Evolutionary conservation across 2,888 invertebrate genomes (phyloP).

Genomic region (Geotrupes spiniger): DNA sequence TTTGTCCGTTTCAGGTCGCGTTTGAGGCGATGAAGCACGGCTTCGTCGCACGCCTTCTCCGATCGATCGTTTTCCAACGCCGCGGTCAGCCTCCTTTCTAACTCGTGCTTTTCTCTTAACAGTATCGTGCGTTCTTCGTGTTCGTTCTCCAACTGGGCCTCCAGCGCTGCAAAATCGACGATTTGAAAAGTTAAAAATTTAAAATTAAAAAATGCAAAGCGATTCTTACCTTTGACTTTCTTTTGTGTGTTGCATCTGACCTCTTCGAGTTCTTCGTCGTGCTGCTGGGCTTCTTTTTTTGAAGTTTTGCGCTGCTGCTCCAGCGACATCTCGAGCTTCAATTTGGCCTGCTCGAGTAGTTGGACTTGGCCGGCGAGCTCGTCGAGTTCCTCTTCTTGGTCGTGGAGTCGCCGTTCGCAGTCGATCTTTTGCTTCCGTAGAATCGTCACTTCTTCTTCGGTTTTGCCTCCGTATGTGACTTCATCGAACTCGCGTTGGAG

Average conservation of each 20-base stretch:
- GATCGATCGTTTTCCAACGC: constrained; percentile 74
- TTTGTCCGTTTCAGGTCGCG: constrained; percentile 87
- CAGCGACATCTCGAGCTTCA: constrained; percentile 88
- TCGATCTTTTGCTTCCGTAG: constrained; percentile 83
- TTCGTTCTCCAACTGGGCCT: constrained; percentile 89
- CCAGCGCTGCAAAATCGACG: constrained; percentile 73
- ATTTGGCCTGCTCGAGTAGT: constrained; percentile 87
- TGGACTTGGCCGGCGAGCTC: constrained; percentile 81
- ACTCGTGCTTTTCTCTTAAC: constrained; percentile 84
- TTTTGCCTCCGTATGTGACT: constrained; percentile 72
- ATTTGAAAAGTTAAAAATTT: too few relatives aligned
- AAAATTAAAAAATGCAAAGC: too few relatives aligned
- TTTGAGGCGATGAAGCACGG: constrained; percentile 70
- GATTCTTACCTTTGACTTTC: constrained; percentile 88
- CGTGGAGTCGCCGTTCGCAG: constrained; percentile 78
- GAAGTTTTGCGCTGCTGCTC: constrained; percentile 91
- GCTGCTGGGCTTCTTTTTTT: constrained; percentile 81
- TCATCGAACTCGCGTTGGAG: constrained; percentile 84
- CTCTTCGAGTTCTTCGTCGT: constrained; percentile 93
- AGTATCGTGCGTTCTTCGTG: constrained; percentile 87
- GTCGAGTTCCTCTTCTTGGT: constrained; percentile 93
- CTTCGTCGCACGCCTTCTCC: constrained; percentile 71
- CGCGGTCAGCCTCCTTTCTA: constrained; percentile 81
- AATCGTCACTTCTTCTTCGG: constrained; percentile 81
- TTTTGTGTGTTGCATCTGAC: constrained; percentile 86